Percentiles rank a stretch among this genome's conserved stretches.
phyloP scores from a whole-genome alignment of 2,113 vertebrate species.

The Ophthalmolycus amberensis region DNA sequence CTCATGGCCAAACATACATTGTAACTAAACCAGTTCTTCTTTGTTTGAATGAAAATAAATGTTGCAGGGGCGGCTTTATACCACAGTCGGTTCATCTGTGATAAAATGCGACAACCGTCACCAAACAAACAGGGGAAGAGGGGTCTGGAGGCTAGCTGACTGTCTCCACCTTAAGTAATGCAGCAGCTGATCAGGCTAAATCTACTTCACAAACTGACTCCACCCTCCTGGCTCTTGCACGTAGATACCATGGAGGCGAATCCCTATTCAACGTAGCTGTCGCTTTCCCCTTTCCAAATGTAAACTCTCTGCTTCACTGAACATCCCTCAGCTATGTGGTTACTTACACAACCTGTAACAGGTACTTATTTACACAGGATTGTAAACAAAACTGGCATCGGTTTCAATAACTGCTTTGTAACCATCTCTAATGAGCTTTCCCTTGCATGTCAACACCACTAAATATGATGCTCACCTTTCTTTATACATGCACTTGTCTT shows the following conservation, averaged over 20 bases:
- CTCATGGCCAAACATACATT: background rate
- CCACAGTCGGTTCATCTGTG: background rate
- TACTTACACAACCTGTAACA: background rate
- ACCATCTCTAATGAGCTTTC: constrained; percentile 5
- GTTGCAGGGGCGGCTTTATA: background rate
- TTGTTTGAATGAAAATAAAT: background rate
- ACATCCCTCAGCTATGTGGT: no score
- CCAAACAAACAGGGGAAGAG: background rate
- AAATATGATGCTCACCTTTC: background rate
- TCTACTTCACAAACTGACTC: background rate
- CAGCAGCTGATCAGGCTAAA: background rate
- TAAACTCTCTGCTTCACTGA: background rate
- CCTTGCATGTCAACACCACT: background rate
- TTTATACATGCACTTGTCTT: background rate
- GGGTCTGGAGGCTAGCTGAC: background rate
- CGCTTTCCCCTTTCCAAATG: background rate
- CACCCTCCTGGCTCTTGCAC: background rate
- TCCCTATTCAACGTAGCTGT: no score
- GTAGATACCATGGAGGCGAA: background rate
- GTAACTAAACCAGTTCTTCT: background rate
- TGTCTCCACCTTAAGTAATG: background rate
- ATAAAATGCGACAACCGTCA: background rate
- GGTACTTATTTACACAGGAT: background rate
- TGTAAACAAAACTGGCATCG: background rate
- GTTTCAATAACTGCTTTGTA: background rate